Evolutionary conservation across 2,797 vertebrate genomes (phyloP), one percentile per base, ranked within the genome.

Genomic region (Acrossocheilus wenchowensis): DNA sequence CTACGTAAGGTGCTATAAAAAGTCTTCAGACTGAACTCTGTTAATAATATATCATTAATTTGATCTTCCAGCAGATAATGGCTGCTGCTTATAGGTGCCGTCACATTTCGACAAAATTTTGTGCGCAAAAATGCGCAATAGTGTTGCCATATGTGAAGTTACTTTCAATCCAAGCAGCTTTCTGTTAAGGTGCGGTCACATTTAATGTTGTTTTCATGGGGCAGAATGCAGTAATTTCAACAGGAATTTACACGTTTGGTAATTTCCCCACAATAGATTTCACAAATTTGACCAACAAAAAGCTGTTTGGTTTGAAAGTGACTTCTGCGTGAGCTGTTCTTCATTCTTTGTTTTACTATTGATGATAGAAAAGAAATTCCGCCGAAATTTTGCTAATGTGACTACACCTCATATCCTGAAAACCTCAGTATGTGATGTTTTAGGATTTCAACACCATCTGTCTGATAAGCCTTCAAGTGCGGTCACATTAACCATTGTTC

Each of bases 1-100:
- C 88, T 89, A 75, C 64, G 39, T 86, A 85, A 87, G 90, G 90
- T 90, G 90, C 90, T 90, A 90, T 89, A 73, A 77, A 88, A 83
- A 82, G 88, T 89, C 87, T 89, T 84, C 48, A 73, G 90, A 89
- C 88, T 87, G 75, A 80, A 89, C 86, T 89, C 81, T 85, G 85
- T 88, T 88, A 82, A 89, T 77, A 81, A 82, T 73, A 82, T 87
- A 79, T 79, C 45, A 85, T 86, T 82, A 50, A 81, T 86, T 78
- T 74, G 90, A 89, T 89, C 90, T 90, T 90, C 88, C 90, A 86
- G 87, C 87, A 87, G 90, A 86, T 54, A 81, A 48, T 82, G 73
- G 81, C 88, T 89, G 87, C 87, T 88, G 88, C 85, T 87, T 84
- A 69, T 17, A n/a, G 66, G 80, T 71, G 80, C 23, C 4, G 45